phyloP scores from a whole-genome alignment of 2,888 invertebrate species.

The Dermolepida albohirtum region DNA sequence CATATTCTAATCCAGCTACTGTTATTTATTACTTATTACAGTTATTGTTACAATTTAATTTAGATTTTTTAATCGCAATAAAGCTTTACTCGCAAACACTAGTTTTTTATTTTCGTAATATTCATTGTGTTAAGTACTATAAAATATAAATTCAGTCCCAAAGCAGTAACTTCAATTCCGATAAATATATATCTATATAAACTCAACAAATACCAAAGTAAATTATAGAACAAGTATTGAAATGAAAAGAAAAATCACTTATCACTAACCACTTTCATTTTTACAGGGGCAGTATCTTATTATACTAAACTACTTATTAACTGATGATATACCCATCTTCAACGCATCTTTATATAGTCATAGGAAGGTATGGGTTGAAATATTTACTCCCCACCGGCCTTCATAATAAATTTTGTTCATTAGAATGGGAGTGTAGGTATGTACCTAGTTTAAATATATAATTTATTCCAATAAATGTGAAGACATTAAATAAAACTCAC shows the following conservation, averaged over 20 bases:
- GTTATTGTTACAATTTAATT: too few species aligned
- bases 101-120: too few species aligned
- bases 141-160: too few species aligned
- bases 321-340: conserved; percentile 7
- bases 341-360: conserved; percentile 25
- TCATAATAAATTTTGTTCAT: conserved; percentile 29
- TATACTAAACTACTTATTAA: conserved; percentile 3
- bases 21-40: too few species aligned
- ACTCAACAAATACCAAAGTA: too few species aligned
- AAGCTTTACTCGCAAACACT: too few species aligned
- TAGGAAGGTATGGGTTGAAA: conserved; percentile 13
- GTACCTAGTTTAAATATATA: conserved; percentile 25
- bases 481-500: conserved; percentile 17
- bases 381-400: conserved; percentile 31
- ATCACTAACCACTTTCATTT: conserved; percentile 47
- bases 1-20: too few species aligned
- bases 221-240: too few species aligned
- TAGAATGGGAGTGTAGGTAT: conserved; percentile 27
- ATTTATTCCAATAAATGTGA: conserved; percentile 30
- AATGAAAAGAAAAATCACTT: background rate
- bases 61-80: too few species aligned
- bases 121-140: too few species aligned
- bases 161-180: too few species aligned
- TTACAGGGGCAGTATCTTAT: conserved; percentile 38
- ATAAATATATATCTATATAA: too few species aligned